Evolutionary conservation across 1,140 invertebrate genomes (phyloP).

Genomic region (Neodiprion fabricii): DNA sequence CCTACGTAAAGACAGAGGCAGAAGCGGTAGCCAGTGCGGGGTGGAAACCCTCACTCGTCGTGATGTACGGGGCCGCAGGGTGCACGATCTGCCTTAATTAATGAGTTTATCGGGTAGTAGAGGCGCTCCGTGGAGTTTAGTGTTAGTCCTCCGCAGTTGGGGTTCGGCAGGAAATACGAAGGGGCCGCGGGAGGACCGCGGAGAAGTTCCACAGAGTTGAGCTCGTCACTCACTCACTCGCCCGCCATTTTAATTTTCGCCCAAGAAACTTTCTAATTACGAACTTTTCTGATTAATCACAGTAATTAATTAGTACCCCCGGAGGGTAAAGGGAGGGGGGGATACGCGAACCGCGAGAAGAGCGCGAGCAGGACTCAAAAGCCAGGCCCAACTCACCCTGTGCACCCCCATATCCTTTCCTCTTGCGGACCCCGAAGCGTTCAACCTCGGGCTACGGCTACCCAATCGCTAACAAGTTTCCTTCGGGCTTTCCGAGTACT

Average conservation of each 20-base stretch:
- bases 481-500: too few species aligned
- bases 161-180: not conserved
- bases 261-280: conserved; percentile 65
- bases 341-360: conserved; percentile 5
- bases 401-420: conserved; percentile 15
- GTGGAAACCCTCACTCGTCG: not conserved
- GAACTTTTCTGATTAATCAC: conserved; percentile 66
- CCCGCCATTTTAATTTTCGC: conserved; percentile 62
- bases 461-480: too few species aligned
- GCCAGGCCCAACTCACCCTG: conserved; percentile 23
- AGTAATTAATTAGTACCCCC: conserved; percentile 63
- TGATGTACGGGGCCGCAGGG: not conserved
- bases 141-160: conserved; percentile 19
- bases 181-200: not conserved
- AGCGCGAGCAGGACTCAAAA: not conserved
- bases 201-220: not conserved
- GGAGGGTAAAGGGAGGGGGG: conserved; percentile 17
- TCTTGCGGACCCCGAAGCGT: not conserved
- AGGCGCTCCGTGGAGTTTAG: conserved; percentile 36
- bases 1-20: conserved; percentile 23
- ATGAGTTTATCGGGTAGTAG: conserved; percentile 61
- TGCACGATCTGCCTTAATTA: conserved; percentile 58
- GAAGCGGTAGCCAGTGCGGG: not conserved
- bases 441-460: too few species aligned
- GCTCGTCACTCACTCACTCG: conserved; percentile 45